A percentile compares a stretch with the other conserved stretches of the same genome.
phyloP scores from a whole-genome alignment of 2,797 vertebrate genomes.

The Microchirus variegatus region DNA sequence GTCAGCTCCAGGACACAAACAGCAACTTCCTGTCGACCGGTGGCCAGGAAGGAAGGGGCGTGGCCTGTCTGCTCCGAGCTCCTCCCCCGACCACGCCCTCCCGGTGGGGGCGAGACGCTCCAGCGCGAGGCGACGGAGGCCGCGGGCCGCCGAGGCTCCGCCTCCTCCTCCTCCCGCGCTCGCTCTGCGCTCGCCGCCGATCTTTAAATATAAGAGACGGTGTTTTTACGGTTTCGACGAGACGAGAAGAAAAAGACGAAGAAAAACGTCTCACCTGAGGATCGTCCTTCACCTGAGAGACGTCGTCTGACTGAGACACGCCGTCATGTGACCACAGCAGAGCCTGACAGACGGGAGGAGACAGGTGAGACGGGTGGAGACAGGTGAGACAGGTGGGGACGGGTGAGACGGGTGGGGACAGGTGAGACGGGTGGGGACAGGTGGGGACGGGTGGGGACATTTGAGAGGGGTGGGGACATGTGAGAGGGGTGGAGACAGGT shows the following conservation, averaged over 20 bases:
- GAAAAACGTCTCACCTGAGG: slow-evolving; percentile 83
- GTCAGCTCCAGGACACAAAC: slow-evolving; percentile 39
- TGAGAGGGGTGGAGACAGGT: too few relatives aligned
- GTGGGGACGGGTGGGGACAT: too few relatives aligned
- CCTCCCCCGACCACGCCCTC: slow-evolving; percentile 58
- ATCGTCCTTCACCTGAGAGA: slow-evolving; percentile 93
- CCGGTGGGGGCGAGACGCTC: slow-evolving; percentile 49
- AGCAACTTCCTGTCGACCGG: slow-evolving; percentile 56
- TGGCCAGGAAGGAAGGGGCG: slow-evolving; percentile 51
- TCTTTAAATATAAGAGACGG: slow-evolving; percentile 39
- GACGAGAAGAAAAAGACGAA: not conserved
- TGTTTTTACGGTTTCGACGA: slow-evolving; percentile 1
- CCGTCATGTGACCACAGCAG: slow-evolving; percentile 89
- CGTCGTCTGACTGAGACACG: slow-evolving; percentile 88
- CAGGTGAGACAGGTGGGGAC: too few relatives aligned
- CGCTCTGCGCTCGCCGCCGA: slow-evolving; percentile 14
- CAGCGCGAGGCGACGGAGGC: slow-evolving; percentile 61
- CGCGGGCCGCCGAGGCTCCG: slow-evolving; percentile 19
- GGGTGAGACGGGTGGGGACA: too few relatives aligned
- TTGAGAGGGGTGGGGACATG: too few relatives aligned
- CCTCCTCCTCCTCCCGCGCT: slow-evolving; percentile 19
- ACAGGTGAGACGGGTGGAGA: too few relatives aligned
- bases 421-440: too few relatives aligned
- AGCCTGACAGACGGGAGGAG: slow-evolving; percentile 75
- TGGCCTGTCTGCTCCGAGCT: slow-evolving; percentile 26